Base-by-base conservation (phyloP, 2,797 vertebrate species). In the Parotocinclus haroldoi region DNA sequence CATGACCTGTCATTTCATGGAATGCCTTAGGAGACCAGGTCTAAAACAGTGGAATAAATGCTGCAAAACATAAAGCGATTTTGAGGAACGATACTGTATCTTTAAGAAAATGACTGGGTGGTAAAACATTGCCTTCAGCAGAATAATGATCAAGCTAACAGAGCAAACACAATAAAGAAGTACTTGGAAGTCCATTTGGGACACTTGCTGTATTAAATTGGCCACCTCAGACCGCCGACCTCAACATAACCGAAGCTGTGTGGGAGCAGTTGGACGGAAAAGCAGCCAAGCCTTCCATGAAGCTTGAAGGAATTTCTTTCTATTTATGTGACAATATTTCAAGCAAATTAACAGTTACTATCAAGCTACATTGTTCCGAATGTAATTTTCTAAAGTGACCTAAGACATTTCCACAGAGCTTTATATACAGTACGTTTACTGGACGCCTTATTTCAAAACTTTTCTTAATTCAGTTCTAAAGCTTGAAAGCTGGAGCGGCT, bases 241-340 rank as follows among this genome's bases (percentile, higher is more conserved):
- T 63, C 49, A 53, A 53, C 49, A 44, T 53, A 44, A 42, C 16
- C 42, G 38, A 63, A 63, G 50, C 39, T 53, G 61, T 16, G 60
- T 63, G 60, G 59, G 59, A 61, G 59, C 59, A 27, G 49, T 61
- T 39, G 14, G 16, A 61, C 6, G 3, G 16, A 51, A 42, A 11
- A 40, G 49, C 36, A 52, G 48, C 60, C 46, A 52, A 51, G 37
- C 48, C 18, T 63, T 52, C 50, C 10, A 42, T 8, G 27, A 27
- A 27, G 27, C 27, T 27, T 27, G 27, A 5, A 27, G 27, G 27
- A 42, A 42, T 42, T 42, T 42, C 8, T 9, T 42, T 42, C 40
- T 42, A 42, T 42, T 11, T 11, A 42, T 42, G 8, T 11, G 8
- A 42, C 10, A 11, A 42, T 11, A 42, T 42, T 42, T 42, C 40